phyloP scores from a whole-genome alignment of 2,797 vertebrate species.

The Chaunax sp. region DNA sequence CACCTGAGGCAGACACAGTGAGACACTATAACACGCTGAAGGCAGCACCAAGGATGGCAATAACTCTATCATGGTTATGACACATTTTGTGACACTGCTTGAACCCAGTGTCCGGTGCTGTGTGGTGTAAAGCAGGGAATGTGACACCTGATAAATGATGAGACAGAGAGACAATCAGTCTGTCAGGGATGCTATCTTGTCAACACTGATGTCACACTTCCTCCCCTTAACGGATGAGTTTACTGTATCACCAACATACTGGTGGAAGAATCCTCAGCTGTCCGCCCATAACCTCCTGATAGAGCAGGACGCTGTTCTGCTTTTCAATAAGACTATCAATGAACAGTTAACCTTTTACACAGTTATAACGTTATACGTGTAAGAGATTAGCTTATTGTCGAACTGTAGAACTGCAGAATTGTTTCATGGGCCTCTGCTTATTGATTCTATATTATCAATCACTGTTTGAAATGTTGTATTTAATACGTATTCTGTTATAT shows the following conservation, averaged over 20 bases:
- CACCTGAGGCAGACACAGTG: no score
- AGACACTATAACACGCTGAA: not conserved
- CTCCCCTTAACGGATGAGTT: conserved; percentile 23
- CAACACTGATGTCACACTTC: conserved; percentile 49
- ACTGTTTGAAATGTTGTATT: not conserved
- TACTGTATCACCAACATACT: conserved; percentile 50
- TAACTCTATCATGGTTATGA: not conserved
- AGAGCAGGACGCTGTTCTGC: no score
- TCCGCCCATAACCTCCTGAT: no score
- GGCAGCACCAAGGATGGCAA: conserved; percentile 11
- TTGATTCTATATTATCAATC: not conserved
- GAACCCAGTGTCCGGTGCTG: not conserved
- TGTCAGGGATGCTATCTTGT: conserved; percentile 51
- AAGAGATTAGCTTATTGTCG: not conserved
- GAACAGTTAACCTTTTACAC: not conserved
- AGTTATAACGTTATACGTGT: not conserved
- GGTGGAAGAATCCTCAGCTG: conserved; percentile 33
- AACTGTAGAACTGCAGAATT: not conserved
- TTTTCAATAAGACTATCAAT: no score
- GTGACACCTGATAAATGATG: conserved; percentile 71
- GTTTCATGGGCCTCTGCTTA: not conserved
- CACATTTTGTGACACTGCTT: conserved; percentile 15
- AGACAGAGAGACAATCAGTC: conserved; percentile 40
- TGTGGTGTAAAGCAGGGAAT: conserved; percentile 57
- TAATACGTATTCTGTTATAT: not conserved